Conservation (phyloP, 1,140 invertebrate species). For the Drosophila persimilis region DNA sequence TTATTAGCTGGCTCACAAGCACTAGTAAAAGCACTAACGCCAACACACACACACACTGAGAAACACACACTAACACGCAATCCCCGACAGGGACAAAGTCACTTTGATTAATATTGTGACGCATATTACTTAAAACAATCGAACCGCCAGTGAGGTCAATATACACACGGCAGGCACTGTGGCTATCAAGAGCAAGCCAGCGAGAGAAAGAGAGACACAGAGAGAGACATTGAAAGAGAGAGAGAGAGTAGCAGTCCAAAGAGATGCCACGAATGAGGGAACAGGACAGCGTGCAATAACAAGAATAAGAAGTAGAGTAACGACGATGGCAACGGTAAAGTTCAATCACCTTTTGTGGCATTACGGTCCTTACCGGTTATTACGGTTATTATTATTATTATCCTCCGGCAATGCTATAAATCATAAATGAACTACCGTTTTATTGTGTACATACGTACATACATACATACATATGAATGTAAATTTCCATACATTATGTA, state of each 20-base stretch:
- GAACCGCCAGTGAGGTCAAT: constrained; percentile 26
- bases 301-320: constrained; percentile 13
- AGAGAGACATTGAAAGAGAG: constrained; percentile 3
- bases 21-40: too few relatives aligned
- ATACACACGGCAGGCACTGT: constrained; percentile 2
- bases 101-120: constrained; percentile 25
- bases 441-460: neutral
- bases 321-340: constrained; percentile 30
- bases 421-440: neutral
- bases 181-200: neutral
- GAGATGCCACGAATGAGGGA: constrained; percentile 9
- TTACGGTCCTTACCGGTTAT: constrained; percentile 55
- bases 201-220: constrained; percentile 14
- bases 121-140: constrained; percentile 43
- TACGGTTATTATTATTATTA: constrained; percentile 55
- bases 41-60: neutral
- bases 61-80: constrained; percentile 1
- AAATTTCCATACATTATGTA: constrained; percentile 35
- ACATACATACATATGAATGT: neutral
- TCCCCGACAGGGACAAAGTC: constrained; percentile 15
- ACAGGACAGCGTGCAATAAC: neutral
- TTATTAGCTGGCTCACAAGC: too few relatives aligned
- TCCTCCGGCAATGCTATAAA: constrained; percentile 2
- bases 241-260: too few relatives aligned
- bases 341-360: constrained; percentile 56